phyloP scores from a whole-genome alignment of 2,797 vertebrate genomes.

The Spinus pinus region DNA sequence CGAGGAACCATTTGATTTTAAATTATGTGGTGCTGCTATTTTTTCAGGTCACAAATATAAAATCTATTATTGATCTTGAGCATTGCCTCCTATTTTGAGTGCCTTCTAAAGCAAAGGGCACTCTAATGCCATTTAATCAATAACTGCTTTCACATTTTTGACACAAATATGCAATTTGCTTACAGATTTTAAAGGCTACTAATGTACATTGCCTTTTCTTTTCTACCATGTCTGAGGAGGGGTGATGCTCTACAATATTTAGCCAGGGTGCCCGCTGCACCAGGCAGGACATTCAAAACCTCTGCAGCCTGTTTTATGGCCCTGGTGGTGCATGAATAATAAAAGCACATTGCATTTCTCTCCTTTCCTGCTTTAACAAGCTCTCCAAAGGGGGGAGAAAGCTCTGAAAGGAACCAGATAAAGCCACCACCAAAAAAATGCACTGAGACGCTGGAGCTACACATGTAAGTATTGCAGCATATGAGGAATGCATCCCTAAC shows the following conservation, averaged over 20 bases:
- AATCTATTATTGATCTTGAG: slow-evolving; percentile 64
- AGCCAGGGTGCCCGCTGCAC: not conserved
- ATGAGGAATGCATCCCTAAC: slow-evolving; percentile 42
- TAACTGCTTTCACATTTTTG: slow-evolving; percentile 47
- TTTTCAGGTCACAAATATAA: slow-evolving; percentile 61
- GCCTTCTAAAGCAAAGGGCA: slow-evolving; percentile 60
- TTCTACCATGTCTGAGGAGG: not conserved
- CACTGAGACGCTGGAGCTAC: not conserved
- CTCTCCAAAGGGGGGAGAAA: not conserved
- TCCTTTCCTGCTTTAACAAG: not conserved
- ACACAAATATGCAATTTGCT: slow-evolving; percentile 41
- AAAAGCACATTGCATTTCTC: not conserved
- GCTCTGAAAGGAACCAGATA: not conserved
- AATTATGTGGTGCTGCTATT: not conserved
- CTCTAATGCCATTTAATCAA: slow-evolving; percentile 64
- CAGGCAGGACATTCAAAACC: slow-evolving; percentile 10
- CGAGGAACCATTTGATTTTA: not conserved
- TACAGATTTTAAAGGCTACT: slow-evolving; percentile 46
- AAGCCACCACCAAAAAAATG: slow-evolving; percentile 5
- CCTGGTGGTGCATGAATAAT: not conserved
- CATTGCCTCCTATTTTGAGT: slow-evolving; percentile 46
- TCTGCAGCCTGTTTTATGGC: not conserved
- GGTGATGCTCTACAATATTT: not conserved
- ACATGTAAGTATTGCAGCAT: not conserved
- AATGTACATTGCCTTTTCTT: slow-evolving; percentile 12